These are phyloP conservation scores for Branchellion lobata DNA, from an alignment of 2,888 invertebrate species.

Conservation along the genomic window DNA sequence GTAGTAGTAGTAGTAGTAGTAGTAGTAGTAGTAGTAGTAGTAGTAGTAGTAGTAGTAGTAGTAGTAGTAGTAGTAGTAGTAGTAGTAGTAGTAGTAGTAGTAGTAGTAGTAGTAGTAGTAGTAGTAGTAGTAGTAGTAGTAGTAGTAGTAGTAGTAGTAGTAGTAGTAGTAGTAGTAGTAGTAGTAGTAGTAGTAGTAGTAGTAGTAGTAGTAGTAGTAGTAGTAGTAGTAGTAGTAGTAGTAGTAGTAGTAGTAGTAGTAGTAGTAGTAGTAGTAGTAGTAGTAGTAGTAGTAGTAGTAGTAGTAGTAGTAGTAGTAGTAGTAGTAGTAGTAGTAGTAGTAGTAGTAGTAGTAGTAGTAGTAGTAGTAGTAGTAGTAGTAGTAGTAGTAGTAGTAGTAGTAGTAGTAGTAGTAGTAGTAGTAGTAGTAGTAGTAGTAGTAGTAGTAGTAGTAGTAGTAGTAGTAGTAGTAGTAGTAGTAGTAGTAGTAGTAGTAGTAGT, in stretches of 20 bases:
- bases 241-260: conserved; percentile 18
- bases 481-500: conserved; percentile 18
- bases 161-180: conserved; percentile 22
- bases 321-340: conserved; percentile 18
- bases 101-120: conserved; percentile 22
- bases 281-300: conserved; percentile 22
- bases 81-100: conserved; percentile 18
- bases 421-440: conserved; percentile 18
- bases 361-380: conserved; percentile 18
- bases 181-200: conserved; percentile 18
- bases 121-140: conserved; percentile 18
- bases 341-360: conserved; percentile 22
- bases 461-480: conserved; percentile 22
- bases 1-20: conserved; percentile 18
- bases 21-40: conserved; percentile 18
- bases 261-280: conserved; percentile 18
- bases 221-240: conserved; percentile 22
- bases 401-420: conserved; percentile 22
- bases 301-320: conserved; percentile 18
- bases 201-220: conserved; percentile 18
- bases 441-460: conserved; percentile 18
- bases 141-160: conserved; percentile 18
- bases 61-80: conserved; percentile 18
- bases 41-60: conserved; percentile 22
- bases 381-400: conserved; percentile 18